Conservation (phyloP, 2,888 invertebrate genomes). For the Phymatocera aterrima region DNA sequence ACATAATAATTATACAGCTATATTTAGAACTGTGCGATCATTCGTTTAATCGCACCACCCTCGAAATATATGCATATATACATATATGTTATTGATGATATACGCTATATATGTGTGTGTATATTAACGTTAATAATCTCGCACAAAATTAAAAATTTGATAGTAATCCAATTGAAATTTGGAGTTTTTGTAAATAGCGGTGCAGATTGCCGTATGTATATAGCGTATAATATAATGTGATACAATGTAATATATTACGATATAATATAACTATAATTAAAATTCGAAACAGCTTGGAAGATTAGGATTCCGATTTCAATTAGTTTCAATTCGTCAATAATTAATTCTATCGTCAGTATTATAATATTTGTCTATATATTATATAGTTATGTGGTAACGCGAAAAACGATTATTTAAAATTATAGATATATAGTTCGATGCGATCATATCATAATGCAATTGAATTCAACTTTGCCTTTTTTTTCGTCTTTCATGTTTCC, state of each 20-base stretch:
- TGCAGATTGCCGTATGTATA: too few species aligned
- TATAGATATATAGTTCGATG: conserved; percentile 29
- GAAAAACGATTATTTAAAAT: conserved; percentile 32
- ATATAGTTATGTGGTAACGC: conserved; percentile 1
- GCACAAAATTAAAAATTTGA: neutral
- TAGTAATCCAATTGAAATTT: neutral
- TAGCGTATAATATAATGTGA: neutral
- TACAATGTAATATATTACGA: neutral
- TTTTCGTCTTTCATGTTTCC: conserved; percentile 39
- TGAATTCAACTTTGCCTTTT: conserved; percentile 39
- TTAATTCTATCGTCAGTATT: neutral
- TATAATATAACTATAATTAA: neutral
- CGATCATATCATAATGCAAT: conserved; percentile 25
- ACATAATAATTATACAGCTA: too few species aligned
- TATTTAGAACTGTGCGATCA: too few species aligned
- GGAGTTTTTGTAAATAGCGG: too few species aligned
- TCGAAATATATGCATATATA: too few species aligned
- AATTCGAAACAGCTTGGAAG: conserved; percentile 8
- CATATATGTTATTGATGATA: too few species aligned
- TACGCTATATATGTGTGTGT: too few species aligned
- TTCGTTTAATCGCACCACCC: too few species aligned
- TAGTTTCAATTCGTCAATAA: conserved; percentile 7
- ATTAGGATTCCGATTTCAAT: conserved; percentile 3
- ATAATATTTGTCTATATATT: neutral
- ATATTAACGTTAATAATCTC: too few species aligned